Conservation (phyloP, 2,888 invertebrate species). For the Magallana nippona region DNA sequence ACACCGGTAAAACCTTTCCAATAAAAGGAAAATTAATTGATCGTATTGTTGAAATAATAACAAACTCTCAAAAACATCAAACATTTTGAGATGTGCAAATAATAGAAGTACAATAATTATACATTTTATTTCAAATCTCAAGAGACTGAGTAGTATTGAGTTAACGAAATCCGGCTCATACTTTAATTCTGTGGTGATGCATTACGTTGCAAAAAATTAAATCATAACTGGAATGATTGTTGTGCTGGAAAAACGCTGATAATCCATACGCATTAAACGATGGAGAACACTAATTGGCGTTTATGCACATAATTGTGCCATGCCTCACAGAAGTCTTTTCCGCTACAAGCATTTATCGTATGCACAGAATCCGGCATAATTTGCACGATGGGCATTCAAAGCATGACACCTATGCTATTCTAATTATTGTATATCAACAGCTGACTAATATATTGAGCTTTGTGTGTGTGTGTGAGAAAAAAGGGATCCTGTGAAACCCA, state of each 20-base stretch:
- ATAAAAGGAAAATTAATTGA: too few species aligned
- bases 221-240: neutral
- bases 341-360: neutral
- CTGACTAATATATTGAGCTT: constrained; percentile 13
- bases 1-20: too few species aligned
- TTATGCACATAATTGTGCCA: constrained; percentile 12
- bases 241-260: neutral
- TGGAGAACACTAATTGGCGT: neutral
- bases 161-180: neutral
- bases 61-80: too few species aligned
- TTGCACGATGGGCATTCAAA: constrained; percentile 12
- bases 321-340: neutral
- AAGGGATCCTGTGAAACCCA: constrained; percentile 7
- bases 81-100: too few species aligned
- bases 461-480: constrained; percentile 26
- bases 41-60: too few species aligned
- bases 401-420: constrained; percentile 21
- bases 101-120: too few species aligned
- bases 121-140: too few species aligned
- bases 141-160: too few species aligned
- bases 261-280: neutral
- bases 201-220: neutral
- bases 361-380: constrained; percentile 10
- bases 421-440: constrained; percentile 22
- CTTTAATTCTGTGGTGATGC: neutral